Evolutionary conservation across 2,113 vertebrate genomes (phyloP), one percentile per base, ranked within the genome.

Genomic region (Andinoacara biseriatus): DNA sequence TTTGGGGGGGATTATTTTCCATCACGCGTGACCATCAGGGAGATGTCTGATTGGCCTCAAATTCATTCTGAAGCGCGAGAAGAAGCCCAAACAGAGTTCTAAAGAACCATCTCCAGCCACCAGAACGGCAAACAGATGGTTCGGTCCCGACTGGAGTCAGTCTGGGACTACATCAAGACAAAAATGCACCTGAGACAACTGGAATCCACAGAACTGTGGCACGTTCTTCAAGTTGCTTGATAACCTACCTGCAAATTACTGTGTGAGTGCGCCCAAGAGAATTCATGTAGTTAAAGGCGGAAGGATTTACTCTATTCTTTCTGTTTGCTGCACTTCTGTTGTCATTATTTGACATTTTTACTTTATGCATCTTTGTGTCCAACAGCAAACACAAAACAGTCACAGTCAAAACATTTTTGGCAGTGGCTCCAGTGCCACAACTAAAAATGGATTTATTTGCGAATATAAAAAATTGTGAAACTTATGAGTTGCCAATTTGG

Each of bases 91-190:
- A 46, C 18, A 31, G 40, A 31, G 46, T 60, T 15, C 40, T 77
- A 33, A 77, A 49, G 58, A 77, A 60, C 75, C n/a, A 59, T 9
- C 35, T 29, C 40, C 18, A 40, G 20, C 9, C 40, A 49, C 75
- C 38, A 33, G 38, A 33, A 31, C 57, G 60, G 10, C 75, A 60
- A 76, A 61, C 76, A 77, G 40, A 77, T 52, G 75, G 75, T 33
- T 17, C 15, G 69, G 11, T n/a, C 54, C 54, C 20, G 5, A 22
- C 20, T 35, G 15, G 35, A 63, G 61, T 54, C 46, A 31, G 1
- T 54, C 20, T 63, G 76, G 59, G 59, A 56, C 56, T 78, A 63
- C 46, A 65, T 26, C 33, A 57, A 35, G 46, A 54, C 13, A 56
- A 22, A 65, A 52, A 79, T 65, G 60, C 60, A 63, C n/a, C 46